Evolutionary conservation across 2,113 vertebrate genomes (phyloP).

Genomic region (Corythaeola cristata): DNA sequence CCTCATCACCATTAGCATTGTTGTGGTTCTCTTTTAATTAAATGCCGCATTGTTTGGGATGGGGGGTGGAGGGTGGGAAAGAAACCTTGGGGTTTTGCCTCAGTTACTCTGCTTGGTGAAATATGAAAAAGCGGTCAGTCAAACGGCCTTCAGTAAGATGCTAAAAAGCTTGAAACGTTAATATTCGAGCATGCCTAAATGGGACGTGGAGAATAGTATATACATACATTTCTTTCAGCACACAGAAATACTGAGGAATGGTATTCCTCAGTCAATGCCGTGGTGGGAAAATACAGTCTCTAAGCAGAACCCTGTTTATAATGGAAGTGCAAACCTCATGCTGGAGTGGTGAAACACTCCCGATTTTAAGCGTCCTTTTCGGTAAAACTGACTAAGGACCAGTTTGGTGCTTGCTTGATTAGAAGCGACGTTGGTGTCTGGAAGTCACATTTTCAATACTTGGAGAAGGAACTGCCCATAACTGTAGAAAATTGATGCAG

Average conservation of each 20-base stretch:
- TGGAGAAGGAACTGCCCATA: conserved; percentile 23
- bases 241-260: neutral
- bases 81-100: conserved; percentile 16
- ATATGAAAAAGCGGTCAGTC: neutral
- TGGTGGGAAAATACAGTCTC: neutral
- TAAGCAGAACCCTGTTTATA: neutral
- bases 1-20: conserved; percentile 44
- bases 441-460: conserved; percentile 9
- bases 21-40: conserved; percentile 59
- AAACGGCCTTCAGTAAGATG: neutral
- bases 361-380: conserved; percentile 39
- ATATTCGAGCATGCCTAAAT: neutral
- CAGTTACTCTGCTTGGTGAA: neutral
- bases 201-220: neutral
- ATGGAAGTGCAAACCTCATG: neutral
- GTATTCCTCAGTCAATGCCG: neutral
- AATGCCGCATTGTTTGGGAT: conserved; percentile 26
- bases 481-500: conserved; percentile 35
- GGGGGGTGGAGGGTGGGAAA: conserved; percentile 27
- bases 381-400: conserved; percentile 8
- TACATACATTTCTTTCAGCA: neutral
- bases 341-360: neutral
- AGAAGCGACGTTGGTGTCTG: conserved; percentile 20
- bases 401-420: conserved; percentile 37
- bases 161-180: neutral